Evolutionary conservation across 2,797 vertebrate genomes (phyloP), one percentile per base, ranked within the genome.

Genomic region (Buceros bicornis): DNA sequence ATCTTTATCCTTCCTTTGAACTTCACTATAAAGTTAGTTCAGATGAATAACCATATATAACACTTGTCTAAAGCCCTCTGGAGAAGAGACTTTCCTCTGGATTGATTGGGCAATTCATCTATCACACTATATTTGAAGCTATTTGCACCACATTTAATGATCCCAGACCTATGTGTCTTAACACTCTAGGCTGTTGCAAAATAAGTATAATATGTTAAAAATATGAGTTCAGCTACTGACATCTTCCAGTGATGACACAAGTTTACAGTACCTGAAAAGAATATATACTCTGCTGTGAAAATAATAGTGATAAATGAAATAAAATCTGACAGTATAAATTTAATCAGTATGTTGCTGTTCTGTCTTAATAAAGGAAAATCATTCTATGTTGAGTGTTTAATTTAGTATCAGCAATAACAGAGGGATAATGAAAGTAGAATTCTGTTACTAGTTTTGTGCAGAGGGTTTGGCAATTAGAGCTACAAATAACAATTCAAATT

Each of bases 351-450:
- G 95, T 96, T 97, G 97, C 90, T 91, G 60, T 97, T 97, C 98
- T 97, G 83, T 94, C 97, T 98, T 98, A 98, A 98, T 98, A 97
- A 96, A 96, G 96, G 95, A 98, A 97, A 98, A 98, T 98, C 94
- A 94, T 97, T 97, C 85, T 94, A 92, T 97, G 95, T 95, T 96
- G 91, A 97, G 85, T 93, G 85, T 80, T 97, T 97, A 89, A 97
- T 97, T 96, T 97, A 89, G 79, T 92, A 85, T 92, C 97, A 96
- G 96, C 96, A 97, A 88, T 97, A 98, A 98, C 97, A 97, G 60
- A 62, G 53, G 42, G 31, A 65, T 95, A 96, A 97, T 93, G 90
- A 96, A 96, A 97, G 81, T 50, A 95, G 71, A 84, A 97, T 87
- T 97, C 89, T 90, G 84, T 95, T 95, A 83, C 83, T 87, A 89